These are phyloP conservation scores for Pseudococcus viburni DNA, from an alignment of 2,888 invertebrate species.

Conservation along the genomic window DNA sequence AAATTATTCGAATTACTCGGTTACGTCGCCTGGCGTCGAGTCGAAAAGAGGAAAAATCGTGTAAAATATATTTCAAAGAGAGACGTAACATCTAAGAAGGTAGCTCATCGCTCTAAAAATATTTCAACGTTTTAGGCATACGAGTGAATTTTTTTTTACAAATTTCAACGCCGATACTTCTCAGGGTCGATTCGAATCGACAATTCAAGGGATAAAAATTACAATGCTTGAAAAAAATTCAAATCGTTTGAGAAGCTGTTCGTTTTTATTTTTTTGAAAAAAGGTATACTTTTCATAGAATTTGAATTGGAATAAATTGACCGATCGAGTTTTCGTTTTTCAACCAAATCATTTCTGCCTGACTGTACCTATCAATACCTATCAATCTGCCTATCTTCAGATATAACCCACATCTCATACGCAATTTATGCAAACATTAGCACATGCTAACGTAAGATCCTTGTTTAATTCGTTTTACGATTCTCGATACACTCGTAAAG, in stretches of 20 bases:
- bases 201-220: not conserved
- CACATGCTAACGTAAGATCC: not conserved
- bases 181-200: not conserved
- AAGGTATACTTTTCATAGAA: not conserved
- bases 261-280: not conserved
- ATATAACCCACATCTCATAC: not conserved
- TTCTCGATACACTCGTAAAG: constrained; percentile 41
- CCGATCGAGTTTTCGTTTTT: not conserved
- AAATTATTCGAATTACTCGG: constrained; percentile 38
- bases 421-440: constrained; percentile 20
- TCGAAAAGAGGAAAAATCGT: not conserved
- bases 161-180: not conserved
- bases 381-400: not conserved
- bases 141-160: not conserved
- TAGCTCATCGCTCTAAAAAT: not conserved
- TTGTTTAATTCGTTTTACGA: constrained; percentile 28
- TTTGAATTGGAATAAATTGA: not conserved
- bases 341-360: not conserved
- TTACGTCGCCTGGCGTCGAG: not conserved
- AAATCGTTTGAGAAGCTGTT: not conserved
- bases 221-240: not conserved
- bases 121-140: not conserved
- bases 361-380: not conserved
- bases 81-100: not conserved
- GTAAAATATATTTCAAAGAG: not conserved